Percentiles rank a stretch among this genome's conserved stretches.
Conservation (phyloP, 2,888 invertebrate species). For the Cristatella mucedo region DNA sequence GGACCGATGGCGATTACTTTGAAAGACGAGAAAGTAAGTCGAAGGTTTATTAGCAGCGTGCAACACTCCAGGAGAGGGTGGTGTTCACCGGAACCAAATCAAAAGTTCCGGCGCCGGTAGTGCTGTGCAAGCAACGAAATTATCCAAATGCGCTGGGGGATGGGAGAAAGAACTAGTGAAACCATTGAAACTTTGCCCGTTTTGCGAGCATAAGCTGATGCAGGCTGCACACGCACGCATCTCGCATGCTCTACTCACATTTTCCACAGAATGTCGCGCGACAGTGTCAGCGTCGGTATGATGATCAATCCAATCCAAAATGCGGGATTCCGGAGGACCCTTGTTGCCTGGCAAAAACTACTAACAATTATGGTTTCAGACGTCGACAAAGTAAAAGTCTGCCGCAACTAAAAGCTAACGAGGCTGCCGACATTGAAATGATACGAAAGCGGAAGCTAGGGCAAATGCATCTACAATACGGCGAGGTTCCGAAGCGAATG, state of each 20-base stretch:
- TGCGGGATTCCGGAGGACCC: slow-evolving; percentile 25
- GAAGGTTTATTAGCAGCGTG: background rate
- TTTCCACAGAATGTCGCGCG: slow-evolving; percentile 73
- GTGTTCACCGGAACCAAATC: no score
- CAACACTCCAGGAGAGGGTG: no score
- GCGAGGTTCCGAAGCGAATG: no score
- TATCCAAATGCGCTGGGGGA: no score
- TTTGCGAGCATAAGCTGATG: no score
- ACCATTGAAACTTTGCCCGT: no score
- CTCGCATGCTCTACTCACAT: slow-evolving; percentile 47
- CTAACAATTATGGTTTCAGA: slow-evolving; percentile 13
- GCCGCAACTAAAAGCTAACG: slow-evolving; percentile 13
- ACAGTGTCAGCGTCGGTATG: slow-evolving; percentile 68
- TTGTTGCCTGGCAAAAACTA: slow-evolving; percentile 14
- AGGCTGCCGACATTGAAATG: slow-evolving; percentile 7
- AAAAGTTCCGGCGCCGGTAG: no score
- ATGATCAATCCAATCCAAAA: slow-evolving; percentile 87
- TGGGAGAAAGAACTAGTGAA: no score
- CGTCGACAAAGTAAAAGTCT: background rate
- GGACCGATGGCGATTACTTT: background rate
- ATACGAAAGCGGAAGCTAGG: no score
- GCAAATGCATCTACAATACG: no score
- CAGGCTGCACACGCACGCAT: no score
- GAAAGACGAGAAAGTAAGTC: background rate
- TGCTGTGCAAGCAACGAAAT: no score